Evolutionary conservation across 2,113 vertebrate species (phyloP).

Genomic region (Atlantisia rogersi): DNA sequence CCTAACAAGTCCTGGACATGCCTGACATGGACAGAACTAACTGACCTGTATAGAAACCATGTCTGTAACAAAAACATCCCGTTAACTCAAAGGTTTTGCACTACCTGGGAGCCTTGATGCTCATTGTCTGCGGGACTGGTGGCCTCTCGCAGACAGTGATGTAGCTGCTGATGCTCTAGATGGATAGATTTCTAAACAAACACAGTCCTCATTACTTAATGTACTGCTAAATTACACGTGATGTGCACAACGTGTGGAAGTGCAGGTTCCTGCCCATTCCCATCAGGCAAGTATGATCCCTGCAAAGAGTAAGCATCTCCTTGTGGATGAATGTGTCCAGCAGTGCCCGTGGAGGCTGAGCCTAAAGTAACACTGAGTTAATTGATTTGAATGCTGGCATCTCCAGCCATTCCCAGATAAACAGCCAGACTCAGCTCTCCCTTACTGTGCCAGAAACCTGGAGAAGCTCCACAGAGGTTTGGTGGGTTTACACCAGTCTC

Average conservation of each 20-base stretch:
- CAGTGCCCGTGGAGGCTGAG: not conserved
- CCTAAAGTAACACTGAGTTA: not conserved
- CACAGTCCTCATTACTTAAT: not conserved
- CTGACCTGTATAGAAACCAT: not conserved
- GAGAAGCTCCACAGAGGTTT: slow-evolving; percentile 11
- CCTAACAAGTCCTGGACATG: slow-evolving; percentile 39
- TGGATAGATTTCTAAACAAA: not conserved
- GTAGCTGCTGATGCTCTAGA: not conserved
- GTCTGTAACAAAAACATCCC: not conserved
- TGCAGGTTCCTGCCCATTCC: not conserved
- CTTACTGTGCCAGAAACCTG: slow-evolving; percentile 45
- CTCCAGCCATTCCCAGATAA: not conserved
- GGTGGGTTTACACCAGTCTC: not conserved
- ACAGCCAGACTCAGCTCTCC: not conserved
- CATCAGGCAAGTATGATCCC: slow-evolving; percentile 1
- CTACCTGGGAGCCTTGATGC: not conserved
- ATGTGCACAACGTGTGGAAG: not conserved
- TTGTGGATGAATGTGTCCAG: not conserved
- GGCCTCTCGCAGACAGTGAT: not conserved
- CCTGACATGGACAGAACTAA: slow-evolving; percentile 38
- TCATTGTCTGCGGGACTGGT: not conserved
- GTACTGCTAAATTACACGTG: not conserved
- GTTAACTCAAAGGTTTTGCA: not conserved
- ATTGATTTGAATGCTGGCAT: not conserved
- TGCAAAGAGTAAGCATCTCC: not conserved